Evolutionary conservation across 2,113 vertebrate genomes (phyloP), one percentile per base, ranked within the genome.

Genomic region (Mustela nigripes): DNA sequence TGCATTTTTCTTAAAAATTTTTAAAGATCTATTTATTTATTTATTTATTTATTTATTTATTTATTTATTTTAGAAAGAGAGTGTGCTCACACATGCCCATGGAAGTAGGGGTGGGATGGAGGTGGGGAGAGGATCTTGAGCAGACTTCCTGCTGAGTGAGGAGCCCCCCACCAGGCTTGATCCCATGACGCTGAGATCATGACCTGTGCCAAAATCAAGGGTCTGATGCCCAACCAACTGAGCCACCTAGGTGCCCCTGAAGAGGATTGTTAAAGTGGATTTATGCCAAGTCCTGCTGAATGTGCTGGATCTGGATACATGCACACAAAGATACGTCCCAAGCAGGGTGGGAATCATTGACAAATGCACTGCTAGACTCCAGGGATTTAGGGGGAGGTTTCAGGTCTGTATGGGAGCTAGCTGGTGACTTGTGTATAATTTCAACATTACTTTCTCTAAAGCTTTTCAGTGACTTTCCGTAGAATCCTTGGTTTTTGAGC

Each of bases 401-500:
- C 33, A 58, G 21, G 18, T 87, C 6, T 26, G 14, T 33, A 5
- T 48, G 31, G 56, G n/a, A 74, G 53, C 26, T 86, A 79, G 11
- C 16, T 28, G 4, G 58, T 69, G 45, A 92, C 48, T 74, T 56
- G 8, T 1, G 1, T 58, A 60, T 83, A 16, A 85, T 65, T 45
- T 65, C 63, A 39, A 80, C 11, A 42, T 14, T 62, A n/a, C 4
- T 73, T 86, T 82, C 56, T 85, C 60, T 65, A 69, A 86, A 63
- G 19, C 28, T 84, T 83, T 73, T 74, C 36, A 62, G 19, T 6
- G 62, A 58, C 33, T 69, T 53, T 71, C 42, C 4, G 26, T 5
- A 73, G 69, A 84, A 50, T 62, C 79, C 24, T 48, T 42, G 18
- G 14, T 62, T 71, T 39, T 92, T 95, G 82, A 81, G 53, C 92